Evolutionary conservation across 2,888 invertebrate species (phyloP).

Genomic region (Theodoxus fluviatilis): DNA sequence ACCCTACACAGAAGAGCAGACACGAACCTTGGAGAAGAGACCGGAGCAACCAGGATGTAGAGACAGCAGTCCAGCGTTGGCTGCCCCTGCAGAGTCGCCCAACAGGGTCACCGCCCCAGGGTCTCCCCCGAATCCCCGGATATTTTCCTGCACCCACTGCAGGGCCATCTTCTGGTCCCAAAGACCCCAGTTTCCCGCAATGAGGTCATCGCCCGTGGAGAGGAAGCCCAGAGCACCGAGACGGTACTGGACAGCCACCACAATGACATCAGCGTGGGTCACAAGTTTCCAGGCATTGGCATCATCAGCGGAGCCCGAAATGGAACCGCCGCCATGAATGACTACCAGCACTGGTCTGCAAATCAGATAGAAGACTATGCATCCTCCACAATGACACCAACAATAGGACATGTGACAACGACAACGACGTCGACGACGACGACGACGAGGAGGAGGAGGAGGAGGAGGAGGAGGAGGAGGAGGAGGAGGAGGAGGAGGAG

Average conservation of each 20-base stretch:
- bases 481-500: too few species aligned
- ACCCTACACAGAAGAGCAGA: too few species aligned
- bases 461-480: too few species aligned
- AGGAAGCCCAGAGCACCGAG: constrained; percentile 31
- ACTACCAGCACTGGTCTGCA: too few species aligned
- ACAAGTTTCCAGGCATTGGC: constrained; percentile 30
- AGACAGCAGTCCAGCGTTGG: background rate
- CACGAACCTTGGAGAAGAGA: constrained; percentile 21
- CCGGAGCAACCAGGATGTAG: background rate
- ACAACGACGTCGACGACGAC: too few species aligned
- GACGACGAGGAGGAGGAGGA: too few species aligned
- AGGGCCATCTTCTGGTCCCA: constrained; percentile 27
- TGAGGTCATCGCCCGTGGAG: constrained; percentile 22
- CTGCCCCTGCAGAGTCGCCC: constrained; percentile 23
- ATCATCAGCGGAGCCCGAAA: too few species aligned
- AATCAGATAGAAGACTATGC: too few species aligned
- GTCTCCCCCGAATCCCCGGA: constrained; percentile 20
- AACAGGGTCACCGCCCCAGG: constrained; percentile 18
- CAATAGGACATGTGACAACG: too few species aligned
- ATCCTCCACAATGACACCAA: too few species aligned
- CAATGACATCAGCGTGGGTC: constrained; percentile 27
- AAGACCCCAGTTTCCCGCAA: constrained; percentile 26
- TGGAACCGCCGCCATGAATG: too few species aligned
- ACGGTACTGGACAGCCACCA: constrained; percentile 31
- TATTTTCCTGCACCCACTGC: constrained; percentile 24